Evolutionary conservation across 2,888 invertebrate genomes (phyloP), one percentile per base, ranked within the genome.

Genomic region (Drosophila stalkeri): DNA sequence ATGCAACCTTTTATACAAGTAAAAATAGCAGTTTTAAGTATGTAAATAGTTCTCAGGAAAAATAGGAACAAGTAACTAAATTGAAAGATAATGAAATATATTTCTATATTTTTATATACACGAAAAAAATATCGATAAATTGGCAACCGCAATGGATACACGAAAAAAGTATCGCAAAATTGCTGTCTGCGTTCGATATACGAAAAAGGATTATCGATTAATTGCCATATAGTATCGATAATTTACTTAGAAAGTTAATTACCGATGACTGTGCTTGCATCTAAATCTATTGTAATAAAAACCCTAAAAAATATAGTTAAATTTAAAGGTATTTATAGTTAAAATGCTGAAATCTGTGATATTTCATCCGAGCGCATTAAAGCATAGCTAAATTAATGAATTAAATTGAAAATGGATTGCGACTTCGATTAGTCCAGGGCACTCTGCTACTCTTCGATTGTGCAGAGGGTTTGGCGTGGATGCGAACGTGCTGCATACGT

Each of bases 361-460:
- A 33, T 52, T 35, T 16, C 37, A 37, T 4, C 52, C 0, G 27
- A 27, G 27, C 5, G 16, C 20, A 8, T 35, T 20, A 14, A 20
- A 20, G 8, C 12, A 18, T 18, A 51, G 12, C 11, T 49, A 23
- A 23, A 46, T 6, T 31, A 31, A 49, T 49, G 11, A 31, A 49
- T 31, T 11, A 6, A 33, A 49, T 33, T 5, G 49, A n/a, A 49
- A 6, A 2, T 6, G 11, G 5, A 37, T 16, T 23, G 18, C 20
- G 4, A 16, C 11, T 12, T 31, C 4, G 16, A n/a, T 18, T 33
- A 18, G 33, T 18, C 12, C 8, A 4, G 14, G 2, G 8, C 51
- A 18, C 27, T 37, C n/a, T 23, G 47, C 80, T 70, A 91, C 80
- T 91, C 91, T 60, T 92, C 91, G 61, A 91, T 91, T 44, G 91